Conservation (phyloP, 2,888 invertebrate genomes). For the Phyto melanocephala region DNA sequence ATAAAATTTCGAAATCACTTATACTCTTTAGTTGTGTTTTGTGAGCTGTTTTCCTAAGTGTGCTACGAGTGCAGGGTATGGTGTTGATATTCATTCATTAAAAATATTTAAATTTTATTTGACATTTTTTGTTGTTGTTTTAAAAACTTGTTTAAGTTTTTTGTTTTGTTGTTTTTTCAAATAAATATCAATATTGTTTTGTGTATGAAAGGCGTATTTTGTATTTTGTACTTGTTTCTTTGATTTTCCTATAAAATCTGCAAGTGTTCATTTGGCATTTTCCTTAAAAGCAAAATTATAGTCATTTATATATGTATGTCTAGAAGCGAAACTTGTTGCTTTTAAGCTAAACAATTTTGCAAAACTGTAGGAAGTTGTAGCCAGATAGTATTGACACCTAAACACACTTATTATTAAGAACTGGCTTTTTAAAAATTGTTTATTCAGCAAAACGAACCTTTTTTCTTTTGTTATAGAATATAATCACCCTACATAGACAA, state of each 20-base stretch:
- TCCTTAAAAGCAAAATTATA: too few relatives aligned
- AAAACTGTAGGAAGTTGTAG: slow-evolving; percentile 41
- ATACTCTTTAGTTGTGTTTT: too few relatives aligned
- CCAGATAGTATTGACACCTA: slow-evolving; percentile 40
- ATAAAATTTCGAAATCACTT: neutral
- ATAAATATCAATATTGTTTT: neutral
- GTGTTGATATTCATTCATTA: slow-evolving; percentile 44
- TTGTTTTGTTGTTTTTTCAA: slow-evolving; percentile 2
- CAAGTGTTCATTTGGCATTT: slow-evolving; percentile 46
- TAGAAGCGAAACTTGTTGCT: slow-evolving; percentile 57
- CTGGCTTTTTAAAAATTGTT: neutral
- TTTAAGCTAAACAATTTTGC: neutral
- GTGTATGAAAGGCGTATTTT: slow-evolving; percentile 39
- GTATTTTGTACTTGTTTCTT: neutral
- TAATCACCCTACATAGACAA: neutral
- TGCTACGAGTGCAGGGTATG: neutral
- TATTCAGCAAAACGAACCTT: neutral
- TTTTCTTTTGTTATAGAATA: too few relatives aligned
- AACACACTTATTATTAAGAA: slow-evolving; percentile 38
- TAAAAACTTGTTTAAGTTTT: slow-evolving; percentile 49
- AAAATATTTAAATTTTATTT: slow-evolving; percentile 1
- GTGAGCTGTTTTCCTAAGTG: too few relatives aligned
- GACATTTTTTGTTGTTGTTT: neutral
- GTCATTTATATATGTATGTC: neutral
- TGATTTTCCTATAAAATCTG: neutral